Base-by-base conservation (phyloP, 2,888 invertebrate genomes). In the Amitus sp. region DNA sequence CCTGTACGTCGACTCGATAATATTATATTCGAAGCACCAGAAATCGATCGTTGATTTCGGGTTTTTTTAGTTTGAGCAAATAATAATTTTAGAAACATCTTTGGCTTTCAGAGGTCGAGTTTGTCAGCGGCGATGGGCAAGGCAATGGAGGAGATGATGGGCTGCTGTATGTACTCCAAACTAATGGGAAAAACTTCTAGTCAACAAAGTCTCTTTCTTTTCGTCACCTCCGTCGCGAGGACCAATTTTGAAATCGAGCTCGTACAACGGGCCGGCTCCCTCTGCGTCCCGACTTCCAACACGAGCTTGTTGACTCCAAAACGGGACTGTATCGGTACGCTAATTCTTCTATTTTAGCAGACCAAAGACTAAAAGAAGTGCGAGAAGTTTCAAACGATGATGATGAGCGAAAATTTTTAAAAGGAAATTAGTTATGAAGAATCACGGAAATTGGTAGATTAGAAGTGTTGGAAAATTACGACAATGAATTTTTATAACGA, bases 221-320 rank as follows among this genome's bases (percentile, higher is more conserved):
- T 96, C 83, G 93, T 95, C 61, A 92, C 92, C 60, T 95, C 94
- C 0, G 90, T 95, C 62, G 93, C 92, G 46, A 88, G 97, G 70
- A 95, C 94, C 47, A 96, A 96, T 86, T 86, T 97, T 58, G 97
- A 97, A 85, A 88, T 96, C 57, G 96, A 97, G 84, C 86, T 97
- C 42, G 90, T 95, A 62, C 94, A 95, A 82, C 87, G 94, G 40
- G 94, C 93, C n/a, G 95, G 95, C 7, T 87, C 88, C n/a, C 84
- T 95, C 9, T 85, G 86, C 67, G 77, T 83, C 40, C 82, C 84
- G 1, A 77, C 84, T 2, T 71, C 80, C 10, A 78, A 85, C 0
- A 81, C 84, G 20, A 84, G 84, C 68, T 85, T 88, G 72, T 86
- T 89, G 18, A 88, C 89, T 76, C 90, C 92, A 37, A 90, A 92